Percentiles rank a stretch among this genome's conserved stretches.
phyloP scores from a whole-genome alignment of 1,140 invertebrate genomes.

The Chymomyza costata region DNA sequence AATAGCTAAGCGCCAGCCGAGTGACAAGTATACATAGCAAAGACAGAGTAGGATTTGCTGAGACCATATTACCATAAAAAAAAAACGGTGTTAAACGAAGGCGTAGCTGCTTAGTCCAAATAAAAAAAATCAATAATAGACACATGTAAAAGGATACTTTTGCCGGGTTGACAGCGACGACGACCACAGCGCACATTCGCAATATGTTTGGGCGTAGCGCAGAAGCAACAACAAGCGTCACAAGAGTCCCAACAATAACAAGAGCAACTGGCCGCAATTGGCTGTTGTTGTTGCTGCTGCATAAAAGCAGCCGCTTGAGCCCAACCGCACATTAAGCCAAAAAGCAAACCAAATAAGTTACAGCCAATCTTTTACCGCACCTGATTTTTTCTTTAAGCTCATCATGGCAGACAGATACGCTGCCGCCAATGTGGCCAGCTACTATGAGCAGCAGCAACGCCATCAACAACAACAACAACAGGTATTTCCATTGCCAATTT shows the following conservation, averaged over 20 bases:
- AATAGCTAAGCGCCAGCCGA: constrained; percentile 20
- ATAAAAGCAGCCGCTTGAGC: constrained; percentile 19
- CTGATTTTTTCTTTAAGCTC: no score
- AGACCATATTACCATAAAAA: constrained; percentile 3
- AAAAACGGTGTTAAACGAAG: background rate
- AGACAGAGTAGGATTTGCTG: constrained; percentile 34
- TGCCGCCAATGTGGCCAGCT: constrained; percentile 39
- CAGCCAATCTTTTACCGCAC: no score
- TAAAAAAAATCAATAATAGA: constrained; percentile 57
- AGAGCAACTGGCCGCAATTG: constrained; percentile 24
- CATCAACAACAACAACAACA: no score
- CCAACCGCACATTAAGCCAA: background rate
- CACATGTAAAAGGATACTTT: constrained; percentile 64
- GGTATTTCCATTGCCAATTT: no score
- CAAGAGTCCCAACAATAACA: background rate
- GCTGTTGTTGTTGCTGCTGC: constrained; percentile 33
- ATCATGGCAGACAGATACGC: constrained; percentile 54
- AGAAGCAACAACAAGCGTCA: constrained; percentile 9
- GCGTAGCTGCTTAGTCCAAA: no score
- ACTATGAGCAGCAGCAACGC: constrained; percentile 51
- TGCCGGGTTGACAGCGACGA: no score
- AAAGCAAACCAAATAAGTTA: background rate
- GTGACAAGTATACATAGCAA: constrained; percentile 31
- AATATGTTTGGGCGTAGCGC: constrained; percentile 38
- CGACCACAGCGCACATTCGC: constrained; percentile 23